Conservation (phyloP, 2,888 invertebrate genomes). For the Kuschelorhynchus macadamiae region DNA sequence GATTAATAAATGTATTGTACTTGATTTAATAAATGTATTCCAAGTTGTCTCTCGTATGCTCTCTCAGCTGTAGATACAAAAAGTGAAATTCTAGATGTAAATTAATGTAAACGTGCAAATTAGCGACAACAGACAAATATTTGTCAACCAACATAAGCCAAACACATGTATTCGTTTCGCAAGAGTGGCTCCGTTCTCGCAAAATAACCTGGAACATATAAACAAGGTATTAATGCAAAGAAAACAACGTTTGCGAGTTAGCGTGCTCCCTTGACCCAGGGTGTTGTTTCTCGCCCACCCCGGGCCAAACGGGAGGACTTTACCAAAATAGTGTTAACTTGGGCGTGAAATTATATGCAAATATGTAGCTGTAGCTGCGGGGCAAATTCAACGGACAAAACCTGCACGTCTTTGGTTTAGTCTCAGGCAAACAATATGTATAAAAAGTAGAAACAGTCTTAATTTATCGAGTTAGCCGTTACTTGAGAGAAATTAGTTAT, state of each 20-base stretch:
- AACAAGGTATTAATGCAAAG: conserved; percentile 32
- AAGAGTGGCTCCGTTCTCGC: conserved; percentile 16
- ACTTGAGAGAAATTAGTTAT: too few relatives aligned
- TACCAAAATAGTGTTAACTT: conserved; percentile 27
- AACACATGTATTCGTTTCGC: conserved; percentile 14
- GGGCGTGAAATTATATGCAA: conserved; percentile 28
- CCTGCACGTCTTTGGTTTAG: too few relatives aligned
- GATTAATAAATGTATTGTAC: background rate
- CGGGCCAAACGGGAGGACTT: conserved; percentile 20
- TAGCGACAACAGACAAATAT: too few relatives aligned
- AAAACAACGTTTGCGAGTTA: conserved; percentile 32
- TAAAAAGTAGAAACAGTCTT: too few relatives aligned
- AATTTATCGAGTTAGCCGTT: too few relatives aligned
- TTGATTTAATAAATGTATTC: too few relatives aligned
- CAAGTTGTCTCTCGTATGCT: too few relatives aligned
- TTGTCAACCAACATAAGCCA: background rate
- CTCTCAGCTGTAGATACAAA: too few relatives aligned
- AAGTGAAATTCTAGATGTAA: too few relatives aligned
- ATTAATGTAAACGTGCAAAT: too few relatives aligned
- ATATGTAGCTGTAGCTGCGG: conserved; percentile 13
- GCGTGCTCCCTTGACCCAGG: conserved; percentile 27
- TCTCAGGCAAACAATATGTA: too few relatives aligned
- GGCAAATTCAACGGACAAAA: background rate
- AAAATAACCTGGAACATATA: conserved; percentile 7
- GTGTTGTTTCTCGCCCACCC: conserved; percentile 23